Conservation (phyloP, 2,113 vertebrate species). For the Bagarius yarrelli region DNA sequence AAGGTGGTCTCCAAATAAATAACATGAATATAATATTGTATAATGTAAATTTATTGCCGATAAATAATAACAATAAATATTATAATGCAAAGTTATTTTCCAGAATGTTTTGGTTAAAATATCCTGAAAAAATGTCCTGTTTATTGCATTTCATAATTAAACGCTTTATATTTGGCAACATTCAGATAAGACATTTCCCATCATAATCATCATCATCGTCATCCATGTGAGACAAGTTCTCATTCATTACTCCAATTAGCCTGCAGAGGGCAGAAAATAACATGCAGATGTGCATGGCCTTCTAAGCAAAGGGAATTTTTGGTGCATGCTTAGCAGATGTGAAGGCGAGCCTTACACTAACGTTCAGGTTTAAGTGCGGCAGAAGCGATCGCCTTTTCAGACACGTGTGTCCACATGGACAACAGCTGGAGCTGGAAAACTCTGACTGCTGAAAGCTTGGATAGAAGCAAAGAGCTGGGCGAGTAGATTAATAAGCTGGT, state of each 20-base stretch:
- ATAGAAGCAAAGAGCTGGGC: conserved; percentile 45
- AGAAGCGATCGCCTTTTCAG: conserved; percentile 7
- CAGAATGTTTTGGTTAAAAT: not conserved
- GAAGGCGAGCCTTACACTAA: not conserved
- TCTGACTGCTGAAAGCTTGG: conserved; percentile 28
- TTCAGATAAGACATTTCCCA: not conserved
- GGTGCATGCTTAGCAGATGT: conserved; percentile 4
- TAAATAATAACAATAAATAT: not conserved
- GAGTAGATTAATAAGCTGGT: conserved; percentile 53
- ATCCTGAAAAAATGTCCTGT: not conserved
- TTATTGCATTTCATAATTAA: not conserved
- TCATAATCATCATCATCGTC: not conserved
- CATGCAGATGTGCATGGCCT: conserved; percentile 24
- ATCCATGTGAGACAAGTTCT: not conserved
- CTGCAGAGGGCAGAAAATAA: conserved; percentile 28
- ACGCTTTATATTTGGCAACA: not conserved
- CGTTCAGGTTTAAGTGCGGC: conserved; percentile 25
- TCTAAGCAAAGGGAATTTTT: not conserved
- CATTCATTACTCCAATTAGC: conserved; percentile 35
- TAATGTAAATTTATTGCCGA: no score
- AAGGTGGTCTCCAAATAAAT: no score
- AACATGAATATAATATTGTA: no score
- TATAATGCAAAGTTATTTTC: not conserved
- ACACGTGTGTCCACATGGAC: conserved; percentile 43
- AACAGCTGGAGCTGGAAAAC: conserved; percentile 52